These are phyloP conservation scores for Phengaris arion DNA, from an alignment of 2,888 invertebrate genomes.

Conservation along the genomic window DNA sequence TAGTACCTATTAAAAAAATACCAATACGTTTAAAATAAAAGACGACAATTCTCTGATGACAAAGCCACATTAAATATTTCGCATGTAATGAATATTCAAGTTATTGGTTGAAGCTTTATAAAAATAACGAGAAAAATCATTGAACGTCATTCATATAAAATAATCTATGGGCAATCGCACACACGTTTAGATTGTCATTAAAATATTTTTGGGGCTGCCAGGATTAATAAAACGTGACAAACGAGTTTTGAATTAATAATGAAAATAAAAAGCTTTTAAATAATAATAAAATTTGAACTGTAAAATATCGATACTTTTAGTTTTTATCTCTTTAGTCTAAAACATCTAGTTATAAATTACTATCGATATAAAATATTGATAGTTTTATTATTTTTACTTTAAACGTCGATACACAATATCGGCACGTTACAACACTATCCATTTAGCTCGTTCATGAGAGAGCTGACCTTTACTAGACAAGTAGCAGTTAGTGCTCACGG, in stretches of 20 bases:
- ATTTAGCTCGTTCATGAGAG: background rate
- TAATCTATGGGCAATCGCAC: background rate
- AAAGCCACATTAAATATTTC: background rate
- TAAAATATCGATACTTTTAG: too few species aligned
- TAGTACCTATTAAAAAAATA: background rate
- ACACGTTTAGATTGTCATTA: background rate
- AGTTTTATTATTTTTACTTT: background rate
- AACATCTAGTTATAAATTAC: too few species aligned
- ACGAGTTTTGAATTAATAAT: background rate
- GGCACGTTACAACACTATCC: background rate
- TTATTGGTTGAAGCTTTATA: background rate
- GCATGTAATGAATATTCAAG: background rate
- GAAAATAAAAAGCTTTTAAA: background rate
- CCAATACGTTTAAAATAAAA: background rate
- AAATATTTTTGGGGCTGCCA: background rate
- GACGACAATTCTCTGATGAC: background rate
- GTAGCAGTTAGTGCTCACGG: slow-evolving; percentile 15
- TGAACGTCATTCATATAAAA: background rate
- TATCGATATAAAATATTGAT: background rate
- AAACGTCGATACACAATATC: background rate
- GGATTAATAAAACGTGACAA: background rate
- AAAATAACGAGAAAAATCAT: slow-evolving; percentile 5
- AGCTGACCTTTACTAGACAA: slow-evolving; percentile 20
- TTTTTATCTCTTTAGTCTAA: too few species aligned
- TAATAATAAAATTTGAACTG: too few species aligned